Percentiles rank a stretch among this genome's conserved stretches.
phyloP scores from a whole-genome alignment of 2,888 invertebrate genomes.

The Drosophila atripex region DNA sequence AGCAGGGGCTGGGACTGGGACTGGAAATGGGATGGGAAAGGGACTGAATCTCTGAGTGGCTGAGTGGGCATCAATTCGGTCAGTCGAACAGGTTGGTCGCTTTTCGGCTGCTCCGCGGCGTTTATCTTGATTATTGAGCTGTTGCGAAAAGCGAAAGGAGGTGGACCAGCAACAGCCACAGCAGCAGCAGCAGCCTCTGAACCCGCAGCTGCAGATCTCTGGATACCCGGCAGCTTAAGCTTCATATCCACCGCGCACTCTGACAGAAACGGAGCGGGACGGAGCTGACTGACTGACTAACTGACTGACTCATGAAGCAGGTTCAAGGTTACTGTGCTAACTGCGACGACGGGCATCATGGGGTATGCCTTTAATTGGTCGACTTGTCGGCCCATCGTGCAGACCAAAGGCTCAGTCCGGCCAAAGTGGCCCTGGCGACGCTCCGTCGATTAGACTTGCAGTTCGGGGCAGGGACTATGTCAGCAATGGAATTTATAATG shows the following conservation, averaged over 20 bases:
- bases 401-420: constrained; percentile 20
- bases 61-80: constrained; percentile 72
- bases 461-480: constrained; percentile 48
- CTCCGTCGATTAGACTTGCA: constrained; percentile 58
- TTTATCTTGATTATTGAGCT: constrained; percentile 75
- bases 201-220: constrained; percentile 41
- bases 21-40: constrained; percentile 22
- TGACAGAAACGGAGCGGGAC: constrained; percentile 40
- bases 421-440: constrained; percentile 40
- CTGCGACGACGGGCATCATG: constrained; percentile 25
- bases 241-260: constrained; percentile 42
- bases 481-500: constrained; percentile 77
- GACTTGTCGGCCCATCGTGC: constrained; percentile 64
- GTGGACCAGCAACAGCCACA: constrained; percentile 27
- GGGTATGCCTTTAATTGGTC: constrained; percentile 80
- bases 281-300: constrained; percentile 26
- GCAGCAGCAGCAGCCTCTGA: constrained; percentile 39
- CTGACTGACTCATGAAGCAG: constrained; percentile 66
- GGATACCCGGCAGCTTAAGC: constrained; percentile 29
- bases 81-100: constrained; percentile 70
- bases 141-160: constrained; percentile 52
- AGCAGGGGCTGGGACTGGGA: constrained; percentile 1
- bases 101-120: constrained; percentile 55
- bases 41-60: constrained; percentile 12
- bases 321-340: constrained; percentile 82